Evolutionary conservation across 2,888 invertebrate genomes (phyloP).

Genomic region (Petrolisthes cinctipes): DNA sequence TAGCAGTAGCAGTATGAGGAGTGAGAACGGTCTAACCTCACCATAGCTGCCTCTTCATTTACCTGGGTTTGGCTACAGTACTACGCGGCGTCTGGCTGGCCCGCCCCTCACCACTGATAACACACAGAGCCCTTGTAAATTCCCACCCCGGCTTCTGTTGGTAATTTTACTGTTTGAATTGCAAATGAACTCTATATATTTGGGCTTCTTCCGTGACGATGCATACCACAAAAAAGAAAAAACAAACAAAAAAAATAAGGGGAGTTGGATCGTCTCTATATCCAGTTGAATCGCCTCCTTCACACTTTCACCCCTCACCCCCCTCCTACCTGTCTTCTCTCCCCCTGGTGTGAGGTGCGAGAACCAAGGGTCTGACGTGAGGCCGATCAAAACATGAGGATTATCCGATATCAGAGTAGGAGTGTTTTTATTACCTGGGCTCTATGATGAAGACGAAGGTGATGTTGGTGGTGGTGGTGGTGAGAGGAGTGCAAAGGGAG

Average conservation of each 20-base stretch:
- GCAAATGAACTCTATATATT: constrained; percentile 47
- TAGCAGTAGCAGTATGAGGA: neutral
- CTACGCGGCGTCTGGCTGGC: neutral
- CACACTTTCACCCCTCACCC: neutral
- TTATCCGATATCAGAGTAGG: too few relatives aligned
- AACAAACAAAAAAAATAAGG: neutral
- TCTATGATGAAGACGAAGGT: too few relatives aligned
- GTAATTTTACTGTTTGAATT: constrained; percentile 32
- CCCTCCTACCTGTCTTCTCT: too few relatives aligned
- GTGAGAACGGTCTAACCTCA: neutral
- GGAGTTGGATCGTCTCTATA: constrained; percentile 24
- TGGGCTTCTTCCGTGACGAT: constrained; percentile 36
- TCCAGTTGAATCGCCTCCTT: constrained; percentile 30
- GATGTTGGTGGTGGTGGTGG: too few relatives aligned
- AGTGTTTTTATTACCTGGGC: too few relatives aligned
- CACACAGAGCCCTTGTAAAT: neutral
- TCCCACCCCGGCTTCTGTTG: constrained; percentile 26
- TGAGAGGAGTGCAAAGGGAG: too few relatives aligned
- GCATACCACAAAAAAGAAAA: constrained; percentile 5
- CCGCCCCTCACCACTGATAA: constrained; percentile 13
- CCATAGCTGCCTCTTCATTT: neutral
- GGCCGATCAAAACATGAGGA: too few relatives aligned
- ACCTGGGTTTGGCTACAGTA: neutral
- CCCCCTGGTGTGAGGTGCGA: too few relatives aligned
- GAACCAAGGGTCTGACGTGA: too few relatives aligned